Evolutionary conservation across 1,140 invertebrate species (phyloP).

Genomic region (Rhysida immarginata): DNA sequence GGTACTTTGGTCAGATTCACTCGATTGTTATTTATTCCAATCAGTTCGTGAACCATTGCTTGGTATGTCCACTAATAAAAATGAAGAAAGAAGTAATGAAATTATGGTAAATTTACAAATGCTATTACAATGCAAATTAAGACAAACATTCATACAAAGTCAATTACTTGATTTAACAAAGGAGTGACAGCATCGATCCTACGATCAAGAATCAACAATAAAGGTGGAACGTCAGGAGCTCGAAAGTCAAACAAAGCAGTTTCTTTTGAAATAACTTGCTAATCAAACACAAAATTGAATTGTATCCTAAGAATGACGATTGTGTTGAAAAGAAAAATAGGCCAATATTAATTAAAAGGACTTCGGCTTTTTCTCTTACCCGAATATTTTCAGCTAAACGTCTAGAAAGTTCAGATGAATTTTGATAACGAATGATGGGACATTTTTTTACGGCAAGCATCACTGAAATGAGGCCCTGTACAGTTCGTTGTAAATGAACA

Average conservation of each 20-base stretch:
- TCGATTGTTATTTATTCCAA: conserved; percentile 88
- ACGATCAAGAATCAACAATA: conserved; percentile 77
- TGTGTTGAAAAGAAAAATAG: too few relatives aligned
- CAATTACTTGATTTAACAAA: conserved; percentile 66
- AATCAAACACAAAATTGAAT: too few relatives aligned
- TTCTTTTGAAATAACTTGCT: conserved; percentile 71
- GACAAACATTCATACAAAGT: too few relatives aligned
- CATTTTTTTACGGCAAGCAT: conserved; percentile 82
- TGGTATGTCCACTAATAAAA: conserved; percentile 89
- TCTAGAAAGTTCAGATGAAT: conserved; percentile 67
- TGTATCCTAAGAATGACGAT: too few relatives aligned
- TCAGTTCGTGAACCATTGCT: conserved; percentile 96
- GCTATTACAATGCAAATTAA: too few relatives aligned
- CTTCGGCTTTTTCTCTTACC: conserved; percentile 20
- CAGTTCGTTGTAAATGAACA: conserved; percentile 50
- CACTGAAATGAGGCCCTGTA: conserved; percentile 70
- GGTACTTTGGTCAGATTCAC: conserved; percentile 73
- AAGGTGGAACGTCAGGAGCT: conserved; percentile 47
- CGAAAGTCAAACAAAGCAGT: conserved; percentile 71
- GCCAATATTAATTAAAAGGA: too few relatives aligned
- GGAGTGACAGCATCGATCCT: conserved; percentile 91
- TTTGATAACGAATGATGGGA: conserved; percentile 82
- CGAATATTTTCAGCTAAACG: conserved; percentile 69
- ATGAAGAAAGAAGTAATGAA: conserved; percentile 4
- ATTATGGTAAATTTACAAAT: too few relatives aligned